Percentiles rank a stretch among this genome's conserved stretches.
phyloP scores from a whole-genome alignment of 2,113 vertebrate genomes.

The Campylomormyrus tamandua region DNA sequence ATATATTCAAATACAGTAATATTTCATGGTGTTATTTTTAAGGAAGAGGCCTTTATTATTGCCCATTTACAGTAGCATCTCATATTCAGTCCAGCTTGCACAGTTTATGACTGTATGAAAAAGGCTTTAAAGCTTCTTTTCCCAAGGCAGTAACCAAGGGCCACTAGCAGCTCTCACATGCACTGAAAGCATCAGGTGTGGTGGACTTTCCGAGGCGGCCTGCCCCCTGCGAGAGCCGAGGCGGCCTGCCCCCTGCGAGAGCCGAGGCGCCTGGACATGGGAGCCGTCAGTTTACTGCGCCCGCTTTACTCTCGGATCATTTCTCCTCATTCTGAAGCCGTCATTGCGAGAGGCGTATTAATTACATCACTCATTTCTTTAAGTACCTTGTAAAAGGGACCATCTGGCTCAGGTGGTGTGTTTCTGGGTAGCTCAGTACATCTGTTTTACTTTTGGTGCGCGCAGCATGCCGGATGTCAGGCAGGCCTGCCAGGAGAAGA shows the following conservation, averaged over 20 bases:
- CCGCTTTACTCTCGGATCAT: background rate
- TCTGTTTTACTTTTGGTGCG: slow-evolving; percentile 6
- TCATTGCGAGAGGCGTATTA: slow-evolving; percentile 59
- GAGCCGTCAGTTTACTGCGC: background rate
- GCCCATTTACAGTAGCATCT: background rate
- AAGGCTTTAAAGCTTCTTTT: background rate
- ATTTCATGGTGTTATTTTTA: background rate
- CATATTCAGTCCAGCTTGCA: background rate
- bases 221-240: background rate
- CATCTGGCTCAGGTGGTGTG: slow-evolving; percentile 59
- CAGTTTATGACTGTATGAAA: background rate
- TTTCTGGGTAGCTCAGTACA: slow-evolving; percentile 1
- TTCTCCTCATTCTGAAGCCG: slow-evolving; percentile 37
- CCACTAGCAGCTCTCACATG: background rate
- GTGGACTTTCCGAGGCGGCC: background rate
- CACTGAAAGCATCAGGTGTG: background rate
- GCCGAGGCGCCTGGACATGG: background rate
- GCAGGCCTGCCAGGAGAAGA: background rate
- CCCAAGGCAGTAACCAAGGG: background rate
- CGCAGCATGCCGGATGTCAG: background rate
- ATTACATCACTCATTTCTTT: slow-evolving; percentile 65
- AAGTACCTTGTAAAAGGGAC: slow-evolving; percentile 63
- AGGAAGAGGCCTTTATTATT: background rate
- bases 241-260: background rate
- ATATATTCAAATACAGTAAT: background rate